Conservation (phyloP, 2,797 vertebrate species). For the Pteropus rufus region DNA sequence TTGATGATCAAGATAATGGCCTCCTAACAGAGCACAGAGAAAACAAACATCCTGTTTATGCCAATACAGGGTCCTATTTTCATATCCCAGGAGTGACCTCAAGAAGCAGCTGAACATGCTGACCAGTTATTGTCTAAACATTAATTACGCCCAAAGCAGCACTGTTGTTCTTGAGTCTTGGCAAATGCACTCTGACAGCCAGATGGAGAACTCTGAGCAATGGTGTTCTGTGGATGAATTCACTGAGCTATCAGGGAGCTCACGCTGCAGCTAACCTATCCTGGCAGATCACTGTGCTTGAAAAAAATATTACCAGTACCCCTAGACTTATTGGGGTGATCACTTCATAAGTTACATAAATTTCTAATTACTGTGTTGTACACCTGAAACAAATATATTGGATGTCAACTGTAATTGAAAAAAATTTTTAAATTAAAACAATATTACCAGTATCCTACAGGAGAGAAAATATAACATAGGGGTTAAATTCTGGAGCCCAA, state of each 20-base stretch:
- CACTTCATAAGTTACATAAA: background rate
- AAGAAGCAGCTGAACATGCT: slow-evolving; percentile 65
- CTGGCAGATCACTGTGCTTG: background rate
- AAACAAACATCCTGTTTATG: slow-evolving; percentile 67
- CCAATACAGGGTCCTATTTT: slow-evolving; percentile 53
- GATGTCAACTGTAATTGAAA: background rate
- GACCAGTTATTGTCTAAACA: slow-evolving; percentile 67
- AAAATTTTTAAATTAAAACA: background rate
- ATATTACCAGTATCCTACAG: background rate
- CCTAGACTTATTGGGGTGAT: background rate
- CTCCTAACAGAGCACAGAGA: slow-evolving; percentile 40
- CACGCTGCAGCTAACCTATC: background rate
- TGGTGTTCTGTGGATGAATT: slow-evolving; percentile 18
- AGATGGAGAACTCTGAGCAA: slow-evolving; percentile 47
- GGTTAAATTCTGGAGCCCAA: background rate
- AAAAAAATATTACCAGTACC: background rate
- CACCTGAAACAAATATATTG: background rate
- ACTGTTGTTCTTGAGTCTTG: slow-evolving; percentile 61
- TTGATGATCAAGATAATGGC: slow-evolving; percentile 35
- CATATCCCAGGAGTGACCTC: slow-evolving; percentile 63
- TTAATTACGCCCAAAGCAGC: slow-evolving; percentile 66
- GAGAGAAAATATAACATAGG: background rate
- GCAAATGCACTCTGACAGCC: slow-evolving; percentile 64
- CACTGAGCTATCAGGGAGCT: background rate
- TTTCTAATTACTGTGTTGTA: background rate